A percentile compares a stretch with the other conserved stretches of the same genome.
Conservation (phyloP, 2,113 vertebrate species). For the Eira barbara region DNA sequence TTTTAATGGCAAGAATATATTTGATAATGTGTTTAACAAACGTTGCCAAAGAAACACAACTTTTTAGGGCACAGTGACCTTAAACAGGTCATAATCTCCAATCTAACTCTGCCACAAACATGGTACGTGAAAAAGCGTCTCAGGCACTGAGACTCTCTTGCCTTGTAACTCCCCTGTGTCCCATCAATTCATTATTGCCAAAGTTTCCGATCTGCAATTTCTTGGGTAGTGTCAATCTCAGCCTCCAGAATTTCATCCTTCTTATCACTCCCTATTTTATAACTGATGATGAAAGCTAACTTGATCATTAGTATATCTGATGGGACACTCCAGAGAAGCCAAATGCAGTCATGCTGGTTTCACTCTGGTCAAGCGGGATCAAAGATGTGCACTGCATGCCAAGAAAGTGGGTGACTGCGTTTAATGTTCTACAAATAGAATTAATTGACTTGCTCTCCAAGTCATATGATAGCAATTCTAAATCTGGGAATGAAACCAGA, state of each 20-base stretch:
- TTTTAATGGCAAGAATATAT: neutral
- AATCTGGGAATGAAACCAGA: conserved; percentile 70
- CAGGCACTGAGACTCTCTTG: neutral
- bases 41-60: neutral
- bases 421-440: conserved; percentile 63
- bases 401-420: conserved; percentile 37
- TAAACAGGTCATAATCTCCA: neutral
- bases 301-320: neutral
- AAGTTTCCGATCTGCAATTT: neutral
- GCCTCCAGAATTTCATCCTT: neutral
- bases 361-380: neutral
- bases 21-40: neutral
- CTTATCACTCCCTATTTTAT: neutral
- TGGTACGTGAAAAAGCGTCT: neutral
- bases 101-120: neutral
- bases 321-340: neutral
- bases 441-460: conserved; percentile 55
- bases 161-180: neutral
- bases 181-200: neutral
- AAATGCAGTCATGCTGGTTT: neutral
- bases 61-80: neutral
- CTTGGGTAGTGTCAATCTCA: neutral
- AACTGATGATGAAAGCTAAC: neutral
- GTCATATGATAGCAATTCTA: conserved; percentile 63
- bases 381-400: neutral